Base-by-base conservation (phyloP, 1,140 invertebrate species). In the Centruroides vittatus region DNA sequence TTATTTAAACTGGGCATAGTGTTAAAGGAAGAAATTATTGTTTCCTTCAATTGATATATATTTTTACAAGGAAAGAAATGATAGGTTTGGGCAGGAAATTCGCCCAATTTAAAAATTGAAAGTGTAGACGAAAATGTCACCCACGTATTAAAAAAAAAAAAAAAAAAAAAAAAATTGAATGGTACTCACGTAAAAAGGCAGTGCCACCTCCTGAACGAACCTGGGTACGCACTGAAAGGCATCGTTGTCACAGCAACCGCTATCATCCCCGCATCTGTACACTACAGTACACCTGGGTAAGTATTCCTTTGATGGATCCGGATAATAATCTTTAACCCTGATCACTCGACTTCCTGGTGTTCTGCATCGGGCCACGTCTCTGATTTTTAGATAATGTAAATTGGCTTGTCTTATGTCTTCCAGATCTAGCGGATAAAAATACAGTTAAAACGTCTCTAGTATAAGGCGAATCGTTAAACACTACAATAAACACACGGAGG, bases 181-280 rank as follows among this genome's bases (percentile, higher is more conserved):
- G 1, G 11, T 68, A 83, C 83, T 85, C 71, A 87, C 85, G 71
- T 82, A 83, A 72, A 88, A 86, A 66, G 81, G 80, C 13, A 86
- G 76, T 60, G 84, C 80, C 23, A 88, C 78, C 53, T 73, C 75
- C 53, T 82, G 77, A 10, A 76, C 77, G 4, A 74, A 75, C 69
- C 85, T 86, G 3, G 84, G 80, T 35, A 79, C 80, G 70, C 86
- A 88, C 35, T 80, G 81, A 54, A 80, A 74, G 5, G 74, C 70
- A 61, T 82, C 79, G 12, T 76, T 76, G 35, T 70, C 72, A 69
- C 86, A 88, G 70, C 86, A 88, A 60, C 86, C 86, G 9, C 82
- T 84, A 70, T 86, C 83, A 67, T 86, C 84, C n/a, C 81, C 80
- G 68, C 86, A 88, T 61, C 82, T 79, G 69, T 87, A 82, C 50